Conservation (phyloP, 2,888 invertebrate genomes). For the Cordylochernes scorpioides region DNA sequence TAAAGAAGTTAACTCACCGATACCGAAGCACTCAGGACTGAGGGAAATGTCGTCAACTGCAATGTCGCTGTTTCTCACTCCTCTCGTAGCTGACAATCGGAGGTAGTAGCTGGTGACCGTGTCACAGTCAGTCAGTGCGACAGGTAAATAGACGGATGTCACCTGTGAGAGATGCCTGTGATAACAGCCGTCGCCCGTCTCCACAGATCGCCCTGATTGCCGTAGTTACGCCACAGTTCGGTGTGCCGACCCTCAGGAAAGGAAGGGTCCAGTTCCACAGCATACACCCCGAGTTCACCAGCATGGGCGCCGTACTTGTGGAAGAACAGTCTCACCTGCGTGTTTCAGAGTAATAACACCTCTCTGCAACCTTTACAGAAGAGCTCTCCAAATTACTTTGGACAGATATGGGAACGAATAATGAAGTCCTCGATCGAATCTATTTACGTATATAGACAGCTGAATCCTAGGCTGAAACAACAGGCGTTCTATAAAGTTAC, state of each 20-base stretch:
- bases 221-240: constrained; percentile 47
- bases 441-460: no score
- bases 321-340: constrained; percentile 52
- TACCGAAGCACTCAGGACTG: constrained; percentile 66
- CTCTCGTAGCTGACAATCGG: constrained; percentile 51
- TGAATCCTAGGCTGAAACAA: no score
- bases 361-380: no score
- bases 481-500: no score
- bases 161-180: no score
- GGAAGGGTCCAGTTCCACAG: constrained; percentile 39
- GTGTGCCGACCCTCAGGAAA: no score
- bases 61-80: constrained; percentile 43
- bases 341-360: constrained; percentile 5
- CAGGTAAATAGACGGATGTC: no score
- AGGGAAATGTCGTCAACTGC: constrained; percentile 68
- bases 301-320: constrained; percentile 56
- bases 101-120: constrained; percentile 58
- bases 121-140: no score
- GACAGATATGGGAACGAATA: no score
- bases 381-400: no score
- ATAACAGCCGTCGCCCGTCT: constrained; percentile 40
- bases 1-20: no score
- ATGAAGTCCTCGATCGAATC: no score
- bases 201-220: constrained; percentile 50
- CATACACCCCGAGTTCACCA: constrained; percentile 44